A percentile compares a stretch with the other conserved stretches of the same genome.
Evolutionary conservation across 1,140 invertebrate species (phyloP).

Genomic region (Drosophila ogumai): DNA sequence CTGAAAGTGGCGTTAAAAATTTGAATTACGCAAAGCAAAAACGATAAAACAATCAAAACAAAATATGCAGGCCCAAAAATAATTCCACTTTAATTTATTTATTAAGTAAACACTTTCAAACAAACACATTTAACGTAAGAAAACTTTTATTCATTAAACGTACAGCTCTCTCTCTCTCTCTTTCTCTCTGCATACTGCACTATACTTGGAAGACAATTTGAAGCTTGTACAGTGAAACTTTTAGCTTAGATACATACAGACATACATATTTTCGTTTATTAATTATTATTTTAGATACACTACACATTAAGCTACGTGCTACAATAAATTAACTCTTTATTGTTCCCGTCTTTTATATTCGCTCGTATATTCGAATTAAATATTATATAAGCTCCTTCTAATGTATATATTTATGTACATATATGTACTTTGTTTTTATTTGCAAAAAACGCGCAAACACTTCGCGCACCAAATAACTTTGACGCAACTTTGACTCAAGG

Average conservation of each 20-base stretch:
- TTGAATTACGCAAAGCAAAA: too few species aligned
- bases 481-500: conserved; percentile 71
- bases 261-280: conserved; percentile 51
- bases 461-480: conserved; percentile 63
- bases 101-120: too few species aligned
- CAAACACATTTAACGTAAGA: conserved; percentile 56
- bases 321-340: conserved; percentile 79
- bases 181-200: conserved; percentile 53
- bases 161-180: conserved; percentile 31
- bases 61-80: too few species aligned
- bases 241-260: conserved; percentile 54
- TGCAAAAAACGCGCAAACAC: conserved; percentile 42
- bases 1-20: neutral
- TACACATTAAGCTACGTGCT: conserved; percentile 71
- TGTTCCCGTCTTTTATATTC: conserved; percentile 49
- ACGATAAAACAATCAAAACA: too few species aligned
- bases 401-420: neutral
- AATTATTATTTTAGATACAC: conserved; percentile 56
- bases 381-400: conserved; percentile 24
- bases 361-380: conserved; percentile 13
- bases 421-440: conserved; percentile 7
- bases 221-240: conserved; percentile 58
- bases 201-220: conserved; percentile 72
- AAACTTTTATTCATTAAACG: conserved; percentile 61
- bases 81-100: too few species aligned